Base-by-base conservation (phyloP, 2,888 invertebrate genomes). In the Phaedon cochleariae region DNA sequence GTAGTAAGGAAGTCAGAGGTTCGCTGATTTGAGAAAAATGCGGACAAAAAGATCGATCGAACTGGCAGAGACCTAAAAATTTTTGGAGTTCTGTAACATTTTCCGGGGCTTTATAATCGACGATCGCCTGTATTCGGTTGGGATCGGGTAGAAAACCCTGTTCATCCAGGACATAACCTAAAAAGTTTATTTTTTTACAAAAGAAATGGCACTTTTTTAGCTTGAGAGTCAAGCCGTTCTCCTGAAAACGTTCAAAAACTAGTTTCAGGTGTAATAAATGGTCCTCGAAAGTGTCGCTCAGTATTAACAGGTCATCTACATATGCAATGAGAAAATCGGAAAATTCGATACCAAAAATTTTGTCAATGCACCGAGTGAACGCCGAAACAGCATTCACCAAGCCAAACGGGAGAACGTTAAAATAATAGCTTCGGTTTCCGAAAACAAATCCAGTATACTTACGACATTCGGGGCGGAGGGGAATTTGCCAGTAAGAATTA, bases 401-500 rank as follows among this genome's bases (percentile, higher is more conserved):
- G 6, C 62, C 62, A 26, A 57, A 62, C 1, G 37, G 57, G 2
- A 62, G 48, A n/a, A 48, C 48, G 12, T 49, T 22, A 34, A 62
- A 62, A 17, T 46, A 55, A 57, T 62, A 62, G 1, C 48, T 55
- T 46, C 31, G 20, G 3, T 17, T 59, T n/a, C 31, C 49, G 15
- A 49, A 20, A n/a, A 59, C 3, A 18, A 64, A 49, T 18, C 72
- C 70, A 6, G 67, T 61, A 48, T 59, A 63, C 46, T 63, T 63
- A 22, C 48, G 22, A 51, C 61, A 46, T 31, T 49, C 26, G 21
- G 61, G 21, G 7, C 58, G 20, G 2, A 63, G 26, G 12, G 63
- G 63, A 18, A 63, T 51, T 37, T 63, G 63, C 59, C 58, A 62
- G 58, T 62, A 62, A 9, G 45, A 21, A 18, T 34, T 21, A 18